Evolutionary conservation across 23 tunicate species (phyloP).

Genomic region (Aplidium turbinatum): DNA sequence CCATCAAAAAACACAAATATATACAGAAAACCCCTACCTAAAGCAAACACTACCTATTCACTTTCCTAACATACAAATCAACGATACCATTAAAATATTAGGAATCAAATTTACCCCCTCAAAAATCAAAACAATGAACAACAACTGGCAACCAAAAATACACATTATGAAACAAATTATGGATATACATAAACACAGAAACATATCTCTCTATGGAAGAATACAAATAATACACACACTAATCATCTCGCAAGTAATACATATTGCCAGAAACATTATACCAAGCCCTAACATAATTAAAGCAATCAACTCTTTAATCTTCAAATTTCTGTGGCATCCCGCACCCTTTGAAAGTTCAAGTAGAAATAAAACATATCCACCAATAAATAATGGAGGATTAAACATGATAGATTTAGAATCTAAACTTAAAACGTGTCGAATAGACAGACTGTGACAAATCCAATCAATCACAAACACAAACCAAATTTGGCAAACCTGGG

Average conservation of each 20-base stretch:
- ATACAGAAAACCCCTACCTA: neutral
- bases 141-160: conserved; percentile 1
- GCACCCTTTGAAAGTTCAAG: too few species aligned
- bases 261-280: neutral
- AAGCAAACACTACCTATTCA: neutral
- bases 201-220: conserved; percentile 10
- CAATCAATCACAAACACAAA: too few species aligned
- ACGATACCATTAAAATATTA: neutral
- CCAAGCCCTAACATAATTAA: neutral
- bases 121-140: neutral
- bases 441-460: too few species aligned
- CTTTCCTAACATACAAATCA: neutral
- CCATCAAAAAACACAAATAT: conserved; percentile 27
- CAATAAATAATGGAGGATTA: too few species aligned
- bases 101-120: conserved; percentile 5
- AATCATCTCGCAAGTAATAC: neutral
- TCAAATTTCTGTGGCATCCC: too few species aligned
- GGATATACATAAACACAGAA: neutral
- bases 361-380: too few species aligned
- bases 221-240: conserved; percentile 2
- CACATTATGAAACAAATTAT: neutral
- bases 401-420: too few species aligned
- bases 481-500: too few species aligned
- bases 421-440: too few species aligned
- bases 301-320: neutral